A percentile compares a stretch with the other conserved stretches of the same genome.
Conservation (phyloP, 2,888 invertebrate genomes). For the Euclidia mi region DNA sequence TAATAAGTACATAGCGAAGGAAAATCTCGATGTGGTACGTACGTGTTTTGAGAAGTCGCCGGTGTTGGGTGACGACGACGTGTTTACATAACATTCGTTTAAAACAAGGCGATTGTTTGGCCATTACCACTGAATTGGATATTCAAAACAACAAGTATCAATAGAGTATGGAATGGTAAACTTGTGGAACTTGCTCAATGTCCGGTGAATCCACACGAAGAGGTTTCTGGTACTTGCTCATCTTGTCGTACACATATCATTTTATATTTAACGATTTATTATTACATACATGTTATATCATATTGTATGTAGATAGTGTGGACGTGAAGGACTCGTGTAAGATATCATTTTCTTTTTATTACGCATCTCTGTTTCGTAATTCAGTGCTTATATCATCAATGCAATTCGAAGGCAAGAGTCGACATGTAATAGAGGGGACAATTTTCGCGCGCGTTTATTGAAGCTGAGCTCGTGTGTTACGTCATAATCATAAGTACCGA, state of each 20-base stretch:
- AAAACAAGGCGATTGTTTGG: conserved; percentile 77
- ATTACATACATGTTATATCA: conserved; percentile 21
- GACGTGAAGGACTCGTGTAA: conserved; percentile 40
- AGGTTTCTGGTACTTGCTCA: conserved; percentile 58
- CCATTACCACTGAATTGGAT: conserved; percentile 59
- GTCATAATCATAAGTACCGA: too few species aligned
- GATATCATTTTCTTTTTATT: conserved; percentile 30
- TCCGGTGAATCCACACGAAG: conserved; percentile 74
- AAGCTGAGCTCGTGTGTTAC: neutral
- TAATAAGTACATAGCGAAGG: conserved; percentile 38
- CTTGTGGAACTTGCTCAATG: conserved; percentile 75
- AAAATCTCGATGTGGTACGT: conserved; percentile 63
- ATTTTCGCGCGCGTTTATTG: too few species aligned
- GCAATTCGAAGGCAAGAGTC: too few species aligned
- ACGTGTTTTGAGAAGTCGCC: conserved; percentile 68
- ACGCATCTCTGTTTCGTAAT: neutral
- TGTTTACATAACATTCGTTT: conserved; percentile 80
- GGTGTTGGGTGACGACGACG: conserved; percentile 51
- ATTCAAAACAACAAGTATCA: conserved; percentile 72
- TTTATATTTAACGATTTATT: conserved; percentile 25
- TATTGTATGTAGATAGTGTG: conserved; percentile 24
- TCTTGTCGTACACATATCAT: conserved; percentile 27
- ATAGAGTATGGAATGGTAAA: conserved; percentile 62
- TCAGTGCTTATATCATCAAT: neutral
- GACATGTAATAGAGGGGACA: too few species aligned